These are phyloP conservation scores for Spilogale gracilis DNA, from an alignment of 2,113 vertebrate species.

Conservation along the genomic window DNA sequence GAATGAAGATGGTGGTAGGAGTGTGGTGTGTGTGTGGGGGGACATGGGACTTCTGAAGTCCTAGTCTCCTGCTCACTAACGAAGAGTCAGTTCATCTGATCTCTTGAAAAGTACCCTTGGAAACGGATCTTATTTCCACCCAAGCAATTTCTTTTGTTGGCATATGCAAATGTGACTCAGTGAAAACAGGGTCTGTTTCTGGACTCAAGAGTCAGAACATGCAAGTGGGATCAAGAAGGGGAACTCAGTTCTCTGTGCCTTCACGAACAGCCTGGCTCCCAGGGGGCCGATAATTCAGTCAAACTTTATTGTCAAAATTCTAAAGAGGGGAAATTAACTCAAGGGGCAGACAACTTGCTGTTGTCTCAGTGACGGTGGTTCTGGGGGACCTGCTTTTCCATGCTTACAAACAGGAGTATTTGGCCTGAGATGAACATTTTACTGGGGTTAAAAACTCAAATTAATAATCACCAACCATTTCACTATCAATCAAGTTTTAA, in stretches of 20 bases:
- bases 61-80: background rate
- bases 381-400: background rate
- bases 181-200: conserved; percentile 28
- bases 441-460: background rate
- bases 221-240: background rate
- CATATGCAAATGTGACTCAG: background rate
- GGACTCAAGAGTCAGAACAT: background rate
- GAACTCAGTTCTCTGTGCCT: background rate
- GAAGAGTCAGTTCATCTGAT: background rate
- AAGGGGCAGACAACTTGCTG: background rate
- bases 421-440: background rate
- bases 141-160: background rate
- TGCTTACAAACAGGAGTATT: background rate
- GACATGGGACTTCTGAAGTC: background rate
- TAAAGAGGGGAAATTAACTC: background rate
- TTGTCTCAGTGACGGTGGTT: background rate
- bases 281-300: background rate
- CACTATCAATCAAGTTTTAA: background rate
- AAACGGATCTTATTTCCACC: background rate
- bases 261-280: background rate
- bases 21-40: rapidly evolving
- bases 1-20: background rate
- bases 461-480: background rate
- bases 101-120: background rate
- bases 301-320: background rate